phyloP scores from a whole-genome alignment of 2,888 invertebrate genomes.

The Paralinhomoeus sp. region DNA sequence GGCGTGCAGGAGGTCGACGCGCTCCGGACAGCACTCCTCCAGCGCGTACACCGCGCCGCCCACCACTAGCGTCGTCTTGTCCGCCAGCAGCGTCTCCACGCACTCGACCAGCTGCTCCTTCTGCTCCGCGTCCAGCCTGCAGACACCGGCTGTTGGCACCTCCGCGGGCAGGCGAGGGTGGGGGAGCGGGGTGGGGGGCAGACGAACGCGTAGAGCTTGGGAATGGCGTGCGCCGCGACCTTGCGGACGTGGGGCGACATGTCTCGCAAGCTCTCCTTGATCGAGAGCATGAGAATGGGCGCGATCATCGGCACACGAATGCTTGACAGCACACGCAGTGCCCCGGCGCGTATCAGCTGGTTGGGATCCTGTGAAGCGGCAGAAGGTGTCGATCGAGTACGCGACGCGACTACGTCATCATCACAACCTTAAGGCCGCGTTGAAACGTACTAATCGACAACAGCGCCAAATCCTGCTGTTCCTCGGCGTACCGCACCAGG shows the following conservation, averaged over 20 bases:
- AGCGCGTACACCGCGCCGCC: constrained; percentile 98
- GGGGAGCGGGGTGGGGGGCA: not conserved
- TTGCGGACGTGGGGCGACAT: constrained; percentile 98
- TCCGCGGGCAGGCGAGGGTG: too few relatives aligned
- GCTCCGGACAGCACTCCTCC: constrained; percentile 75
- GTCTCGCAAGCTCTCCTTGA: constrained; percentile 83
- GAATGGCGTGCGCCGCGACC: constrained; percentile 91
- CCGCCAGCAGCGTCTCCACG: constrained; percentile 76
- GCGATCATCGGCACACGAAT: constrained; percentile 93
- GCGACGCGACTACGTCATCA: too few relatives aligned
- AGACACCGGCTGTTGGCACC: too few relatives aligned
- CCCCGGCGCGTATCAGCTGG: constrained; percentile 87
- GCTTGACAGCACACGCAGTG: constrained; percentile 79
- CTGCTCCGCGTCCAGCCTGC: constrained; percentile 70
- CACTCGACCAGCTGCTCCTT: constrained; percentile 80
- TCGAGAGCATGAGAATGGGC: constrained; percentile 93
- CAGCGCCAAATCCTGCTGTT: constrained; percentile 89
- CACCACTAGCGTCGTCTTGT: constrained; percentile 81
- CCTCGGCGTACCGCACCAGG: constrained; percentile 89
- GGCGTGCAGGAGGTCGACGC: constrained; percentile 81
- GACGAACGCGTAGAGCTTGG: constrained; percentile 64
- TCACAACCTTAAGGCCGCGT: constrained; percentile 60
- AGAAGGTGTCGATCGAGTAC: too few relatives aligned
- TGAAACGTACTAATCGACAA: constrained; percentile 97
- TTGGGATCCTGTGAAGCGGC: constrained; percentile 91